phyloP scores from a whole-genome alignment of 2,888 invertebrate genomes.

The Dasysyrphus albostriatus region DNA sequence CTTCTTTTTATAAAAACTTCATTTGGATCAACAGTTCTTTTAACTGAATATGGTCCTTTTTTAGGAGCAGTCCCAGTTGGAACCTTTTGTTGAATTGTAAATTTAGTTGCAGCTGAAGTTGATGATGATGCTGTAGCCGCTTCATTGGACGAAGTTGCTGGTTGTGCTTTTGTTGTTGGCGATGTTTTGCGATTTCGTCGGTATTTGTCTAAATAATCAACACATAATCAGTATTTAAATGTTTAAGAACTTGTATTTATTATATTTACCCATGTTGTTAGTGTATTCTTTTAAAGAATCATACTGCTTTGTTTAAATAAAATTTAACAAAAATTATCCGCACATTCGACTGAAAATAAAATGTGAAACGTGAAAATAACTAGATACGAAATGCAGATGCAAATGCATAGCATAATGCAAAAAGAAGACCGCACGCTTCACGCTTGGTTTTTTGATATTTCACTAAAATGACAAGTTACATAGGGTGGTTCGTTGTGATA shows the following conservation, averaged over 20 bases:
- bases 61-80: constrained; percentile 65
- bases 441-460: too few relatives aligned
- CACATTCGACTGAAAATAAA: neutral
- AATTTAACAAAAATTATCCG: neutral
- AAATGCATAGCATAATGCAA: too few relatives aligned
- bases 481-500: too few relatives aligned
- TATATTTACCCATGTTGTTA: constrained; percentile 7
- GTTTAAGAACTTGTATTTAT: neutral
- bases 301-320: neutral
- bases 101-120: constrained; percentile 70
- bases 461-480: too few relatives aligned
- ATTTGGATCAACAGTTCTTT: constrained; percentile 77
- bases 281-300: neutral
- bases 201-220: constrained; percentile 35
- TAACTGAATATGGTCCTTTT: constrained; percentile 77
- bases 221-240: neutral
- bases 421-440: too few relatives aligned
- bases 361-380: too few relatives aligned
- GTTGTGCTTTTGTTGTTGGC: constrained; percentile 38
- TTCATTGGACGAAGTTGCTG: constrained; percentile 44
- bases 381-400: too few relatives aligned
- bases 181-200: constrained; percentile 35
- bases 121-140: constrained; percentile 1
- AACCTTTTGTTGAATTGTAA: constrained; percentile 77
- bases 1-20: constrained; percentile 78